phyloP scores from a whole-genome alignment of 23 tunicate species.

The Pegea sp. region DNA sequence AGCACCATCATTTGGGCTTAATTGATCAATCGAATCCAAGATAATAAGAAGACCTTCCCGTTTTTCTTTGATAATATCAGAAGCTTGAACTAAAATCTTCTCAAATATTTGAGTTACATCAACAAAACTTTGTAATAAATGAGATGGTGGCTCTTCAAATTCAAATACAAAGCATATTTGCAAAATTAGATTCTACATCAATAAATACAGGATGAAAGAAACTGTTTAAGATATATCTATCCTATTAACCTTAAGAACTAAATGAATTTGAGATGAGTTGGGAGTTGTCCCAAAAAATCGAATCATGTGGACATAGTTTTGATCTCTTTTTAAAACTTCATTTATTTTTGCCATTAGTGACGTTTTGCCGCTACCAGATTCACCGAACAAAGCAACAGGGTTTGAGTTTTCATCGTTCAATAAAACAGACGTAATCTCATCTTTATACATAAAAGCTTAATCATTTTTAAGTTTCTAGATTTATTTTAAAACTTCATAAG shows the following conservation, averaged over 20 bases:
- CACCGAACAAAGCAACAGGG: constrained; percentile 26
- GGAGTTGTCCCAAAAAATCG: constrained; percentile 77
- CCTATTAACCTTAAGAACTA: constrained; percentile 28
- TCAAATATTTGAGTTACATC: constrained; percentile 21
- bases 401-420: not conserved
- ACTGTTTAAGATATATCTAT: not conserved
- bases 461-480: too few species aligned
- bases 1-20: constrained; percentile 41
- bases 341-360: constrained; percentile 47
- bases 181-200: constrained; percentile 36
- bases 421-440: constrained; percentile 2
- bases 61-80: constrained; percentile 5
- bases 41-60: constrained; percentile 11
- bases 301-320: constrained; percentile 5
- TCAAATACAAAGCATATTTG: constrained; percentile 26
- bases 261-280: constrained; percentile 56
- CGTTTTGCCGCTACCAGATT: constrained; percentile 82
- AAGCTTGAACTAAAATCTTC: constrained; percentile 8
- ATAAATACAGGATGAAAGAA: too few species aligned
- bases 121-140: constrained; percentile 32
- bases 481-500: too few species aligned
- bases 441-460: constrained; percentile 7
- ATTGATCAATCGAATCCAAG: constrained; percentile 70
- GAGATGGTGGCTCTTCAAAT: constrained; percentile 17
- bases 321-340: not conserved